Evolutionary conservation across 2,797 vertebrate species (phyloP), one percentile per base, ranked within the genome.

Genomic region (Cyclura pinguis): DNA sequence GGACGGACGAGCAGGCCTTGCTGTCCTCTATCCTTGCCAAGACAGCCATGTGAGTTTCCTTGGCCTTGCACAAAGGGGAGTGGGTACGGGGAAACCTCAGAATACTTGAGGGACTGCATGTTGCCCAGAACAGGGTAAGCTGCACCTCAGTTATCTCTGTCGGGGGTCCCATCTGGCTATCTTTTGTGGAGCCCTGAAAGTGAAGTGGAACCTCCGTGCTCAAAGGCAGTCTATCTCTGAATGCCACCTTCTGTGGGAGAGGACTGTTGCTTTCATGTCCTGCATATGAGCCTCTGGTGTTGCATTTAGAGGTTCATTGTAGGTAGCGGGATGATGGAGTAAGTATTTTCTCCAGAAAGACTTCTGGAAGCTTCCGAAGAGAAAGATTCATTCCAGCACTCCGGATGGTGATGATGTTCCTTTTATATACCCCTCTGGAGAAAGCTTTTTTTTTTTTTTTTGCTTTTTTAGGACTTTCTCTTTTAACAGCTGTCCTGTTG

Each of bases 21-120:
- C 98, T 99, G 8, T 98, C 98, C 22, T 98, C 98, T 92, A 99
- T 99, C 96, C 98, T 99, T 0, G 98, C 98, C 92, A 99, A 98
- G 96, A 99, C 98, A 0, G 99, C 98, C 95, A 98, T 98, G 99
- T 99, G 95, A 97, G 98, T 86, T 42, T 80, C 52, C 38, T 86
- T 27, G 42, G 52, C 32, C 73, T 14, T n/a, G 47, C 1, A 16
- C 73, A 38, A 42, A 55, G 86, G 0, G 29, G 32, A 20, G 0
- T 47, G 29, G 1, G 13, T 2, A 5, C 10, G 2, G 2, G 22
- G 4, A 0, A 6, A 14, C 38, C 24, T 29, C 27, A 22, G 6
- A 32, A 38, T 10, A 8, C 67, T 69, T 9, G 8, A 22, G 59
- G 5, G 59, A 6, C 59, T 22, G 59, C 59, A 6, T 62, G 16